These are phyloP conservation scores for Triplophysa siluroides DNA, from an alignment of 2,113 vertebrate species.

Conservation along the genomic window DNA sequence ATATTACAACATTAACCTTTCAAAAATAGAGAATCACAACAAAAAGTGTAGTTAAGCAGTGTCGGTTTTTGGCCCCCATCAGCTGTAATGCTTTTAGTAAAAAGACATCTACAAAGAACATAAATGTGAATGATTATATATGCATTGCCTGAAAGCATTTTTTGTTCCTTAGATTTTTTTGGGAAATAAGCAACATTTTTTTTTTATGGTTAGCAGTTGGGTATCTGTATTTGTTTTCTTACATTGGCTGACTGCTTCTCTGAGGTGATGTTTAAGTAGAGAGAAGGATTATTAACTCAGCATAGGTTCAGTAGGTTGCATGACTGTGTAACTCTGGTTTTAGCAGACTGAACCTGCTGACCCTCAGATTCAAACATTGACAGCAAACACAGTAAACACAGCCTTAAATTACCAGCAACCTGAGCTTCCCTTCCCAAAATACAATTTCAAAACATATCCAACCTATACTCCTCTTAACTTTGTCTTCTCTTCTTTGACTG, in stretches of 20 bases:
- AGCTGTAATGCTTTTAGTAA: too few relatives aligned
- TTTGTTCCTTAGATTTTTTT: too few relatives aligned
- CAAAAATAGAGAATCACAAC: too few relatives aligned
- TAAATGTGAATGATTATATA: too few relatives aligned
- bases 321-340: background rate
- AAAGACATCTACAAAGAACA: too few relatives aligned
- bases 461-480: background rate
- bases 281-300: constrained; percentile 15
- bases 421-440: background rate
- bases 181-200: too few relatives aligned
- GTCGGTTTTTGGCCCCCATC: too few relatives aligned
- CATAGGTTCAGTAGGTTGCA: background rate
- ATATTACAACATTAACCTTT: background rate
- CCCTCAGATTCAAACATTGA: constrained; percentile 1
- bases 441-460: background rate
- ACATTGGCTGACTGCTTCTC: background rate
- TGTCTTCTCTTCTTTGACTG: constrained; percentile 25
- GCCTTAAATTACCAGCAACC: background rate
- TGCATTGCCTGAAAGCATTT: too few relatives aligned
- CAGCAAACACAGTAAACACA: background rate
- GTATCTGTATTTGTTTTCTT: background rate
- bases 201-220: background rate
- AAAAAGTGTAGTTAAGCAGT: too few relatives aligned
- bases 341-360: constrained; percentile 7
- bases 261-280: background rate